Evolutionary conservation across 2,113 vertebrate species (phyloP), one percentile per base, ranked within the genome.

Genomic region (Chionomys nivalis): DNA sequence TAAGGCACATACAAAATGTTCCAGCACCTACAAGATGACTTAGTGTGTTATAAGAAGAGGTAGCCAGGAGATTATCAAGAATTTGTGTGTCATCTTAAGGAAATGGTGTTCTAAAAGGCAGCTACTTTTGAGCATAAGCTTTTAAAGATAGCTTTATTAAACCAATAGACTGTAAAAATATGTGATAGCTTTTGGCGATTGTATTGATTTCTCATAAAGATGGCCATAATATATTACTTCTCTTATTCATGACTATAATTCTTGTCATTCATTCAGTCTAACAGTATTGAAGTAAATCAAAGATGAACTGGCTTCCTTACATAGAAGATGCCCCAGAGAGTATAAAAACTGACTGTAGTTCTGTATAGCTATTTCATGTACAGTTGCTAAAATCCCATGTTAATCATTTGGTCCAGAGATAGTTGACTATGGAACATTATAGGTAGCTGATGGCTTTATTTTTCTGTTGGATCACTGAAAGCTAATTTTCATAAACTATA

Each of bases 91-190:
- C 42, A 55, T 76, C 39, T 39, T 9, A 83, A 33, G 65, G 5
- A 68, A 92, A 47, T 47, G 42, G 12, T 21, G 39, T 66, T 81
- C 39, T 94, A 36, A 47, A 23, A 78, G 39, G 7, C 39, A 89
- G 33, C 39, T 49, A 19, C 79, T 14, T 86, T 68, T 91, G 89
- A 73, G 86, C 1, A 11, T 76, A 89, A 78, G 2, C 49, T 87
- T 90, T 91, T 91, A 81, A 94, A 55, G 31, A 81, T 85, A 90
- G 87, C 72, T 72, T 94, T 86, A 93, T 86, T 87, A 92, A 95
- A 63, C 39, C 24, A 73, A 42, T 86, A 87, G 58, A 81, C 88
- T 85, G 76, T 93, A 93, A 90, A 73, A 89, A 94, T n/a, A 95
- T 76, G 17, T 87, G 87, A 90, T 79, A 73, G 33, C 79, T 61